phyloP scores from a whole-genome alignment of 2,888 invertebrate species.

The Embidobia sp. region DNA sequence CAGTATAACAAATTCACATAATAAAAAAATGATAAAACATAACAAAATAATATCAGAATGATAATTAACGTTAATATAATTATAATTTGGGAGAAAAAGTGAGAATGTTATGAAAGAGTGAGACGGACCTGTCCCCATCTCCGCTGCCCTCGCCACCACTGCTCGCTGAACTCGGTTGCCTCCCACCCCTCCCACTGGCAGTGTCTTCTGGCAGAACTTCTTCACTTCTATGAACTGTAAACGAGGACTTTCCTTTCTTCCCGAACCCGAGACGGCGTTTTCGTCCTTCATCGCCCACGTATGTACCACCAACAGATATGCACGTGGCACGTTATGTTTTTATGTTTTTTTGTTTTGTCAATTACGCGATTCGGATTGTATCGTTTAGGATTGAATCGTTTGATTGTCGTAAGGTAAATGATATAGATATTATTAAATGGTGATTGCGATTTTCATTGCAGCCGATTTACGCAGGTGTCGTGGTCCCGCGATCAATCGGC shows the following conservation, averaged over 20 bases:
- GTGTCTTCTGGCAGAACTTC: conserved; percentile 95
- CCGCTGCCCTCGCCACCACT: conserved; percentile 93
- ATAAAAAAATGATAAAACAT: not conserved
- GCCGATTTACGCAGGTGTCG: conserved; percentile 64
- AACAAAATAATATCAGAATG: not conserved
- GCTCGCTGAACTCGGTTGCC: conserved; percentile 95
- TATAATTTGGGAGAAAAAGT: conserved; percentile 14
- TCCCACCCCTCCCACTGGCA: conserved; percentile 81
- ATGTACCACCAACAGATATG: conserved; percentile 80
- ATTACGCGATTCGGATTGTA: conserved; percentile 44
- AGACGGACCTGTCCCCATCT: conserved; percentile 91
- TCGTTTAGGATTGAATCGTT: conserved; percentile 32
- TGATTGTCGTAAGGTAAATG: conserved; percentile 42
- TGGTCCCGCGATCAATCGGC: conserved; percentile 75
- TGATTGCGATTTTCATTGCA: conserved; percentile 58
- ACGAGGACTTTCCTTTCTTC: conserved; percentile 96
- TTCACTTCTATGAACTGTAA: conserved; percentile 99
- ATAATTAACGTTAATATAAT: not conserved
- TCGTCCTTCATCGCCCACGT: conserved; percentile 87
- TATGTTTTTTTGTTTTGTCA: conserved; percentile 63
- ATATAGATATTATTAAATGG: conserved; percentile 48
- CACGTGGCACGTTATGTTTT: conserved; percentile 77
- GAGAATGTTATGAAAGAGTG: conserved; percentile 45
- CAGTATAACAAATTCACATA: too few relatives aligned
- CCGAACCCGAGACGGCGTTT: conserved; percentile 97